Base-by-base conservation (phyloP, 2,888 invertebrate species). In the Agriopis marginaria region DNA sequence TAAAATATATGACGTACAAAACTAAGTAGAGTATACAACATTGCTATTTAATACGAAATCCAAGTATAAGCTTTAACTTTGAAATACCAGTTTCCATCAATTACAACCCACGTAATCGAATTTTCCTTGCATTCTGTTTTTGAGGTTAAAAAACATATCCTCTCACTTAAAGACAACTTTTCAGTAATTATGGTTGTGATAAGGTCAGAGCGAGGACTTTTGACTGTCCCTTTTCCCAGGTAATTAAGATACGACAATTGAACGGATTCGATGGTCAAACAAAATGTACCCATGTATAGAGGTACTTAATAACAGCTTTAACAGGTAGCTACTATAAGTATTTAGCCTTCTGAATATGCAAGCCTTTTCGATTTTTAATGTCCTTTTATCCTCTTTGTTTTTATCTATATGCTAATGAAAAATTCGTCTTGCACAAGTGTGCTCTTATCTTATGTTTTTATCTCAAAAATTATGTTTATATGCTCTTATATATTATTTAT, bases 171-270 rank as follows among this genome's bases (percentile, higher is more conserved):
- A 75, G 59, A 71, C 79, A 75, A 77, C 79, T 83, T 86, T 86
- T 69, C 85, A 80, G 77, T 82, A 85, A 86, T 87, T 83, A 85
- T 82, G 80, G 79, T 76, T 77, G 79, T 82, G 79, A 81, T 86
- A 86, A 89, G 88, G 89, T 81, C 86, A 81, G 70, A 72, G 68
- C 87, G 80, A 88, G 89, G 89, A 80, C 84, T 75, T 85, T 86
- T 61, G 89, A 89, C 85, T 88, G 89, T 85, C 78, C 82, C 76
- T 82, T 84, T 87, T 82, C 73, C 77, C 75, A 77, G 65, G 70
- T 76, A 76, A 79, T 80, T 80, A 83, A 83, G 76, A 76, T 74
- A 81, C 82, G 80, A 77, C 77, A 79, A 72, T 66, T 72, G 64
- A 69, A 50, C 23, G 39, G 53, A 62, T 58, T 73, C 66, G 75